These are phyloP conservation scores for Cladopsammia gracilis DNA, from an alignment of 64 coral and sea anemone genomes.

Conservation along the genomic window DNA sequence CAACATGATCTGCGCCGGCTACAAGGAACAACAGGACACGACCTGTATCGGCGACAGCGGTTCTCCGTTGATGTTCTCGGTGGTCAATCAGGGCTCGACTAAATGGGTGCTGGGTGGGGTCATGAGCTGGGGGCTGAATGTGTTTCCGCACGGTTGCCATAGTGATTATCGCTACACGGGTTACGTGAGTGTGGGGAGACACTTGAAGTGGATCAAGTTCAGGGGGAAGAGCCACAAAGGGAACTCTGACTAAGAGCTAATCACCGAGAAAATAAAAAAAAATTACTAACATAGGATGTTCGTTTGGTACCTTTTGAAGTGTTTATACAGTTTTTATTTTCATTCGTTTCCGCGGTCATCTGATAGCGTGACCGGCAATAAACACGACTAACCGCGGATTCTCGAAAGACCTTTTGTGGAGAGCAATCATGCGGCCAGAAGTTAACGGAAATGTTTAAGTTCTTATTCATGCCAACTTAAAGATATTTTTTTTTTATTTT, in stretches of 20 bases:
- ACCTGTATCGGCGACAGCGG: conserved; percentile 92
- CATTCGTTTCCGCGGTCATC: too few relatives aligned
- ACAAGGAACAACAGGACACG: conserved; percentile 39
- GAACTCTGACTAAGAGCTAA: not conserved
- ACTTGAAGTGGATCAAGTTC: conserved; percentile 78
- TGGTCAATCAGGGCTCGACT: conserved; percentile 3
- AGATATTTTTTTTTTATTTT: too few relatives aligned
- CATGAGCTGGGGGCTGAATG: conserved; percentile 90
- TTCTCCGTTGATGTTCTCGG: conserved; percentile 89
- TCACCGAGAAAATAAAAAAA: not conserved
- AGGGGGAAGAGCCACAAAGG: conserved; percentile 46
- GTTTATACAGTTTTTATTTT: too few relatives aligned
- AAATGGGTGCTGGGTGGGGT: conserved; percentile 91
- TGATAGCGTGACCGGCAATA: too few relatives aligned
- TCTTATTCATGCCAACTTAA: too few relatives aligned
- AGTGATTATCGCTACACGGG: conserved; percentile 71
- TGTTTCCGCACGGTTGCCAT: conserved; percentile 64
- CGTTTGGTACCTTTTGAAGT: too few relatives aligned
- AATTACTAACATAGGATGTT: not conserved
- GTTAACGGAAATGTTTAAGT: too few relatives aligned
- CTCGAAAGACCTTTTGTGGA: too few relatives aligned
- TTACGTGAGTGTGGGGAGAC: conserved; percentile 67
- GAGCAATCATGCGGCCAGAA: too few relatives aligned
- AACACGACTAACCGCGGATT: too few relatives aligned
- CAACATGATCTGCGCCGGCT: conserved; percentile 70